phyloP scores from a whole-genome alignment of 1,140 invertebrate species.

The Proctacanthus coquilletti region DNA sequence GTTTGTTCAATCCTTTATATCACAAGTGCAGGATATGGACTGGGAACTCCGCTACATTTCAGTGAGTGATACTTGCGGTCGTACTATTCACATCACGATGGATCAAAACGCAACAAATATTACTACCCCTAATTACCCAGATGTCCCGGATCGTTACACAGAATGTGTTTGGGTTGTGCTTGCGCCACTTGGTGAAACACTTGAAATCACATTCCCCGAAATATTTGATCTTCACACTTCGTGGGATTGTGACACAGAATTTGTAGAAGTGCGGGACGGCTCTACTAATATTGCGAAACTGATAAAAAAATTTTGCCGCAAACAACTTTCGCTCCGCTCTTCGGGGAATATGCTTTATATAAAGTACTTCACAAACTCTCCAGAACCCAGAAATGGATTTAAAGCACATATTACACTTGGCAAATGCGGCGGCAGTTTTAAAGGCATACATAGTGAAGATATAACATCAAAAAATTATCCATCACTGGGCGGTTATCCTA shows the following conservation, averaged over 20 bases:
- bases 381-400: constrained; percentile 60
- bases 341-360: constrained; percentile 43
- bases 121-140: constrained; percentile 62
- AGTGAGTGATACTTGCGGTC: too few relatives aligned
- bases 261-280: constrained; percentile 64
- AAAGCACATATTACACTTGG: constrained; percentile 51
- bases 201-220: constrained; percentile 56
- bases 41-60: too few relatives aligned
- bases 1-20: too few relatives aligned
- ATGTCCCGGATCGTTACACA: constrained; percentile 49
- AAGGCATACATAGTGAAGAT: too few relatives aligned
- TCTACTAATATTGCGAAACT: constrained; percentile 44
- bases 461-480: constrained; percentile 45
- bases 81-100: too few relatives aligned
- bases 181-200: constrained; percentile 45
- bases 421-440: constrained; percentile 38
- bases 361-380: constrained; percentile 50
- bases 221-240: constrained; percentile 46
- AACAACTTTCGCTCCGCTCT: constrained; percentile 39
- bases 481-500: constrained; percentile 29
- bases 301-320: constrained; percentile 45
- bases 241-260: constrained; percentile 47
- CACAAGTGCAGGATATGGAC: too few relatives aligned
- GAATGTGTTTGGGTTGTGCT: constrained; percentile 69
- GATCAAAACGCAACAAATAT: too few relatives aligned